Conservation (phyloP, 35 echinoderm and acorn worm genomes). For the Lytechinus pictus region DNA sequence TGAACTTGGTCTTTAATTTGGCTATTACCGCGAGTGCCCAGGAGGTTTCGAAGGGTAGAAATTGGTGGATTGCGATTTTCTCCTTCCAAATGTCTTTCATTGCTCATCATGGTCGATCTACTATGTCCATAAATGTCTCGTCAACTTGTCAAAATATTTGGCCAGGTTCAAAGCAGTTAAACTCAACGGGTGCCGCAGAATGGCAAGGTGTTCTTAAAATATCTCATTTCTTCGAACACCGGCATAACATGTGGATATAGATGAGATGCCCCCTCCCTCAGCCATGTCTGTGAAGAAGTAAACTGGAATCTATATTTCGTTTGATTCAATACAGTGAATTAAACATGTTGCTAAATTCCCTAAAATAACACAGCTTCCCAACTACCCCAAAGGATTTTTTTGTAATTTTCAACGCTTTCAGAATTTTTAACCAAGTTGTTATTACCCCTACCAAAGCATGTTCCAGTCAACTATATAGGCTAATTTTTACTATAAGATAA, state of each 20-base stretch:
- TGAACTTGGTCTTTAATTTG: too few relatives aligned
- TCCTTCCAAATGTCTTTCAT: not conserved
- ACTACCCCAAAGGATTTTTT: too few relatives aligned
- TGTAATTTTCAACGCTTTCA: too few relatives aligned
- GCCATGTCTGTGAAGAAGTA: too few relatives aligned
- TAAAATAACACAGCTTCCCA: too few relatives aligned
- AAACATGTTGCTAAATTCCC: too few relatives aligned
- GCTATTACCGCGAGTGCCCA: not conserved
- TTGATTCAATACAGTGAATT: too few relatives aligned
- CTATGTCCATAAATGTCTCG: slow-evolving; percentile 34
- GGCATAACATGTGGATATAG: not conserved
- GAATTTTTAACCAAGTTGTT: too few relatives aligned
- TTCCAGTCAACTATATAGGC: too few relatives aligned
- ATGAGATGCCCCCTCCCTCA: not conserved
- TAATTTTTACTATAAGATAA: too few relatives aligned
- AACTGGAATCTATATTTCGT: too few relatives aligned
- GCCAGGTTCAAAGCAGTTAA: not conserved
- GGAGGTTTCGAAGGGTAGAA: not conserved
- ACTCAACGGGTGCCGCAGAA: not conserved
- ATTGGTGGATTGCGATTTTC: not conserved
- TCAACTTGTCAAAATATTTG: slow-evolving; percentile 44
- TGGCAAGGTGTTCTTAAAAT: not conserved
- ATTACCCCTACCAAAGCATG: too few relatives aligned
- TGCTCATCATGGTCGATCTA: slow-evolving; percentile 17
- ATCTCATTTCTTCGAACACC: not conserved